Conservation (phyloP, 2,888 invertebrate genomes). For the Odontothrips loti region DNA sequence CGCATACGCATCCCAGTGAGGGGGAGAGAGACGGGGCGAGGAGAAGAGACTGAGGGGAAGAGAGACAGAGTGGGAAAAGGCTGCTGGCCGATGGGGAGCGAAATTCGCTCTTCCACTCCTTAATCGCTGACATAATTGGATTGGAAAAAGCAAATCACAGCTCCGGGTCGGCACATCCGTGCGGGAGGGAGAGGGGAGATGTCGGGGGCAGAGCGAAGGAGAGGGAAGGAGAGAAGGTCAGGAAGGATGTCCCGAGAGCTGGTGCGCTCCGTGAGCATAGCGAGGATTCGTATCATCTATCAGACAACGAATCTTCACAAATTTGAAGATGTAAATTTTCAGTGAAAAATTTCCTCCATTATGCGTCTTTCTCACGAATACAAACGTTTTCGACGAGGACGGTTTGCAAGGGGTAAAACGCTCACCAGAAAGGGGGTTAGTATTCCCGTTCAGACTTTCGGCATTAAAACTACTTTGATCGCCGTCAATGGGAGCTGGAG, state of each 20-base stretch:
- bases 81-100: not conserved
- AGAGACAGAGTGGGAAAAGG: not conserved
- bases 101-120: not conserved
- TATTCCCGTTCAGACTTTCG: too few relatives aligned
- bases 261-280: too few relatives aligned
- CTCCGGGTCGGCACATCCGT: not conserved
- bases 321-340: not conserved
- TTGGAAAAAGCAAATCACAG: slow-evolving; percentile 14
- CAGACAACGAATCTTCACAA: too few relatives aligned
- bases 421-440: too few relatives aligned
- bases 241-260: not conserved
- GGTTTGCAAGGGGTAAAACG: too few relatives aligned
- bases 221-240: not conserved
- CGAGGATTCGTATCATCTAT: too few relatives aligned
- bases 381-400: too few relatives aligned
- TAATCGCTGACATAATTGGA: slow-evolving; percentile 26
- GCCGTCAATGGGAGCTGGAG: too few relatives aligned
- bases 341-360: too few relatives aligned
- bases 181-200: not conserved
- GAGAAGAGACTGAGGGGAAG: not conserved
- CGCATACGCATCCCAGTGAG: not conserved
- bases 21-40: not conserved
- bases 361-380: too few relatives aligned
- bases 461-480: too few relatives aligned
- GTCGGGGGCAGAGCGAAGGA: not conserved